Conservation (phyloP, 1,140 invertebrate genomes). For the Uloborus diversus region DNA sequence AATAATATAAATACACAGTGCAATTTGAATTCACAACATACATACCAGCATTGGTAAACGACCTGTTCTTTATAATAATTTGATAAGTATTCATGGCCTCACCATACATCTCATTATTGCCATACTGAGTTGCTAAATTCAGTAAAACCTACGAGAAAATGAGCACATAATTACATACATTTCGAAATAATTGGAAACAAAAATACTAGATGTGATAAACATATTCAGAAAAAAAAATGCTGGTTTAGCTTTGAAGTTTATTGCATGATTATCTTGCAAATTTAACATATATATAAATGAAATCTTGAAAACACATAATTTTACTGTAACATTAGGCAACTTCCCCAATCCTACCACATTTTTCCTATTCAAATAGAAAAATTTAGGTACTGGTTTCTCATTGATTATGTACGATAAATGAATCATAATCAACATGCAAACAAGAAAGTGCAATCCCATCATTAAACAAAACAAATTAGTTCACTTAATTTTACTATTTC, state of each 20-base stretch:
- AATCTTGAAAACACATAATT: neutral
- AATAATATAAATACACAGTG: no score
- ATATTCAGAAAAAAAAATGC: slow-evolving; percentile 2
- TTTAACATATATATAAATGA: no score
- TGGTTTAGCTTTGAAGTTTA: no score
- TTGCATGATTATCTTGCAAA: no score
- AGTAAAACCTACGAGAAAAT: slow-evolving; percentile 85
- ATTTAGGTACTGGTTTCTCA: no score
- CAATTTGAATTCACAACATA: no score
- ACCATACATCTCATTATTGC: slow-evolving; percentile 91
- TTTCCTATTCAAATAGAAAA: neutral
- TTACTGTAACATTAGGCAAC: no score
- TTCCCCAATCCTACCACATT: neutral
- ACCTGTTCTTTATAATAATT: slow-evolving; percentile 83
- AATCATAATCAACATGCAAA: no score
- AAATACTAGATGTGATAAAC: neutral
- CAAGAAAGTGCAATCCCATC: no score
- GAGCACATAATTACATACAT: neutral
- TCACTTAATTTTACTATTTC: no score
- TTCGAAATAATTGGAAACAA: neutral
- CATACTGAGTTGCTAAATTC: slow-evolving; percentile 93
- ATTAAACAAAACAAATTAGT: no score
- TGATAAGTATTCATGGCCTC: slow-evolving; percentile 97
- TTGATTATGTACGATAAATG: no score
- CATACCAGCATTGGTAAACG: slow-evolving; percentile 78